These are phyloP conservation scores for Myiozetetes cayanensis DNA, from an alignment of 2,113 vertebrate genomes.

Conservation along the genomic window DNA sequence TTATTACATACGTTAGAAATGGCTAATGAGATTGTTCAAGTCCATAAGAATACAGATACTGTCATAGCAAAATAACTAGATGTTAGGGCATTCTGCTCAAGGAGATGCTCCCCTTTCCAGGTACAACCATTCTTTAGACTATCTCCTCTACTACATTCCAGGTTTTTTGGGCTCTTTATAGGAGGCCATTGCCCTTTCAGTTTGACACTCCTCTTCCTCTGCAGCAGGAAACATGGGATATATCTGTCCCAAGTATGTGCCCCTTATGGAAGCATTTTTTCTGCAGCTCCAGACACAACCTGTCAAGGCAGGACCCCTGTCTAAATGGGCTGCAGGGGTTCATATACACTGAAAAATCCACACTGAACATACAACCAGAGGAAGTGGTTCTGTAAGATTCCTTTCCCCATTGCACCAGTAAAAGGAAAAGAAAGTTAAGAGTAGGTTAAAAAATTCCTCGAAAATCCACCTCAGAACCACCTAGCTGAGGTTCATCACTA, in stretches of 20 bases:
- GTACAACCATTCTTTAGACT: neutral
- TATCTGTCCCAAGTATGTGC: neutral
- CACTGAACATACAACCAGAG: neutral
- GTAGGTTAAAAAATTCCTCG: neutral
- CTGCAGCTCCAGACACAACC: neutral
- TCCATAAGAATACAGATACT: neutral
- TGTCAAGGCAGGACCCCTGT: neutral
- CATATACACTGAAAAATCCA: neutral
- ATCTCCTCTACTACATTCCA: neutral
- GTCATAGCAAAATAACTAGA: neutral
- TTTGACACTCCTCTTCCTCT: neutral
- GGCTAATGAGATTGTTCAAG: neutral
- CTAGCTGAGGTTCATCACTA: neutral
- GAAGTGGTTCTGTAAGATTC: neutral
- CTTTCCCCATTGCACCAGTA: neutral
- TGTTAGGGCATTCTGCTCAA: neutral
- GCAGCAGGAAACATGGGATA: neutral
- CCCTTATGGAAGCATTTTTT: neutral
- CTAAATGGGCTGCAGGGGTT: neutral
- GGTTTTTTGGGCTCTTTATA: neutral
- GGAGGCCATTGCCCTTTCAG: neutral
- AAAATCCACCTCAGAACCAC: neutral
- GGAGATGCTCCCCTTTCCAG: neutral
- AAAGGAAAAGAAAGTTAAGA: neutral
- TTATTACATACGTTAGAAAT: neutral